Evolutionary conservation across 2,888 invertebrate species (phyloP).

Genomic region (Torymus auratus): DNA sequence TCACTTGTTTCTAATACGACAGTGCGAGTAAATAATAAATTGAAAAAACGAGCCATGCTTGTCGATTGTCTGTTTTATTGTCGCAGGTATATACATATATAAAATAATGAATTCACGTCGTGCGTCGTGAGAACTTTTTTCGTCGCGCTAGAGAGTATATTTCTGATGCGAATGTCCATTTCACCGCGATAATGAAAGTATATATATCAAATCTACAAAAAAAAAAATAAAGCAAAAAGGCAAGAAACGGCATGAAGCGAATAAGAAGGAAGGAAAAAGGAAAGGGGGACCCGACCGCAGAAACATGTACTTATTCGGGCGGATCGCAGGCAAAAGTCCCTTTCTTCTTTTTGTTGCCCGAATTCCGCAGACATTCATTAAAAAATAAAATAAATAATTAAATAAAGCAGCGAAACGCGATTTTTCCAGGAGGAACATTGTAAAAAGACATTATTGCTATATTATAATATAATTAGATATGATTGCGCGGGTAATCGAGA

Average conservation of each 20-base stretch:
- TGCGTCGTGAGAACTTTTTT: slow-evolving; percentile 39
- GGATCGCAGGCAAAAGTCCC: slow-evolving; percentile 20
- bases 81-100: slow-evolving; percentile 30
- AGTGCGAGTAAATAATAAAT: slow-evolving; percentile 17
- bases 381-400: not conserved
- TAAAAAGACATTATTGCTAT: slow-evolving; percentile 49
- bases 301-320: not conserved
- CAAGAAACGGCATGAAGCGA: not conserved
- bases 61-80: slow-evolving; percentile 43
- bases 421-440: slow-evolving; percentile 42
- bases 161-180: slow-evolving; percentile 51
- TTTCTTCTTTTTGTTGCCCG: slow-evolving; percentile 29
- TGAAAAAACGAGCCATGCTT: slow-evolving; percentile 14
- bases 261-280: not conserved
- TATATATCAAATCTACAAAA: slow-evolving; percentile 29
- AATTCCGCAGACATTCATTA: slow-evolving; percentile 24
- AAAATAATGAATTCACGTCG: slow-evolving; percentile 19
- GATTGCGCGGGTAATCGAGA: slow-evolving; percentile 44
- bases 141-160: slow-evolving; percentile 35
- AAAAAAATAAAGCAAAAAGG: slow-evolving; percentile 6
- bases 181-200: slow-evolving; percentile 51
- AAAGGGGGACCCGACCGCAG: slow-evolving; percentile 12
- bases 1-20: slow-evolving; percentile 42
- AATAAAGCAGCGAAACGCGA: slow-evolving; percentile 17
- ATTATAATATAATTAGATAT: slow-evolving; percentile 36